A percentile compares a stretch with the other conserved stretches of the same genome.
Conservation (phyloP, 2,797 vertebrate species). For the Myripristis murdjan region DNA sequence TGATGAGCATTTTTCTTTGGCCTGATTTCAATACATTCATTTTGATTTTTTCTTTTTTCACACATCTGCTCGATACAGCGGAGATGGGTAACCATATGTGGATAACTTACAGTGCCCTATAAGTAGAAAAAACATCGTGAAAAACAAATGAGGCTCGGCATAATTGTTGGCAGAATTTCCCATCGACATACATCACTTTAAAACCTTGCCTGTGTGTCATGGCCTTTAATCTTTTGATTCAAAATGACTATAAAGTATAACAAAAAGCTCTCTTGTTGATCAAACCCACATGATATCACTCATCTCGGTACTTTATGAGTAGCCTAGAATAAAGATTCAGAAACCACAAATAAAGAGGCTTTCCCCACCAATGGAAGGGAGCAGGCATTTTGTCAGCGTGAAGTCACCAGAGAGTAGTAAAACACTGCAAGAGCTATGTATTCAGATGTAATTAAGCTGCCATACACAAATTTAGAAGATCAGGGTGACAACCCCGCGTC, state of each 20-base stretch:
- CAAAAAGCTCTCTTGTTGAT: conserved; percentile 72
- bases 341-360: conserved; percentile 79
- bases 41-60: too few relatives aligned
- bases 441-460: conserved; percentile 73
- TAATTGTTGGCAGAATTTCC: conserved; percentile 47
- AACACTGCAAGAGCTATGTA: conserved; percentile 65
- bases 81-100: not conserved
- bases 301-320: conserved; percentile 75
- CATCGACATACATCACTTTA: conserved; percentile 31
- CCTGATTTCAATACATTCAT: too few relatives aligned
- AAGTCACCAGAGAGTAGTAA: conserved; percentile 74
- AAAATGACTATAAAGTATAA: conserved; percentile 65
- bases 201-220: conserved; percentile 62
- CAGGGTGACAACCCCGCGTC: conserved; percentile 70
- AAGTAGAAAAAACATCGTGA: conserved; percentile 1
- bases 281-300: conserved; percentile 80
- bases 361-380: conserved; percentile 59
- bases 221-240: conserved; percentile 70
- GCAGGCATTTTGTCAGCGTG: conserved; percentile 64
- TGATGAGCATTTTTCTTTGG: too few relatives aligned
- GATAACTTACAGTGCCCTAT: not conserved
- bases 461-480: conserved; percentile 71
- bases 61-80: too few relatives aligned
- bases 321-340: conserved; percentile 73
- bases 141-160: conserved; percentile 30